Evolutionary conservation across 2,888 invertebrate genomes (phyloP), one percentile per base, ranked within the genome.

Genomic region (Drosophila nr. fundita): DNA sequence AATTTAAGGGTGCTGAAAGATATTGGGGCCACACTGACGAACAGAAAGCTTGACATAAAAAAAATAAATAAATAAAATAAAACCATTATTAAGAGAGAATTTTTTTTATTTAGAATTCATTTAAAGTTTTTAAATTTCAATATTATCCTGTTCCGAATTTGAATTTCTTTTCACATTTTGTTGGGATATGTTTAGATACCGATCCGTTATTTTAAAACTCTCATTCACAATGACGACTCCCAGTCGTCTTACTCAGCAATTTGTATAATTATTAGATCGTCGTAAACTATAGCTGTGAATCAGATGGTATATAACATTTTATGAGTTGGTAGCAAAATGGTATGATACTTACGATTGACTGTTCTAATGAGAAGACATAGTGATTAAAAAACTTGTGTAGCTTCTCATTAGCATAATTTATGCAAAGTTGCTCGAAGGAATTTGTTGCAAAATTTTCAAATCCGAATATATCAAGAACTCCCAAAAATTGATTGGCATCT

Each of bases 301-400:
- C 32, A 63, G 30, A 50, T 45, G 13, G 2, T 15, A 50, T 30
- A 52, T 29, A 18, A 29, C 11, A 45, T n/a, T 30, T n/a, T 11
- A 24, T 15, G 10, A 55, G 24, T 36, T 29, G 5, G 0, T 21
- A 48, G 6, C 10, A 34, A 18, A 34, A 15, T 15, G 24, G 2
- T 4, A 10, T 8, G 3, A 21, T 55, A 95, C 97, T 96, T 93
- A 98, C 98, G 91, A 97, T 96, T 94, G 98, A 97, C 93, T 98
- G 98, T 92, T 99, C 98, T 79, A 98, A 92, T 1, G 98, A 97
- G 91, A 99, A 98, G 32, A 99, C 98, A 91, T 98, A 98, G 92
- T 98, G 98, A 94, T 98, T 98, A 94, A 99, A 99, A 94, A 98
- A 98, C 94, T 97, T 97, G 92, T 98, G 98, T 40, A 98, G 94